Evolutionary conservation across 2,113 vertebrate genomes (phyloP).

Genomic region (Stegostoma tigrinum): DNA sequence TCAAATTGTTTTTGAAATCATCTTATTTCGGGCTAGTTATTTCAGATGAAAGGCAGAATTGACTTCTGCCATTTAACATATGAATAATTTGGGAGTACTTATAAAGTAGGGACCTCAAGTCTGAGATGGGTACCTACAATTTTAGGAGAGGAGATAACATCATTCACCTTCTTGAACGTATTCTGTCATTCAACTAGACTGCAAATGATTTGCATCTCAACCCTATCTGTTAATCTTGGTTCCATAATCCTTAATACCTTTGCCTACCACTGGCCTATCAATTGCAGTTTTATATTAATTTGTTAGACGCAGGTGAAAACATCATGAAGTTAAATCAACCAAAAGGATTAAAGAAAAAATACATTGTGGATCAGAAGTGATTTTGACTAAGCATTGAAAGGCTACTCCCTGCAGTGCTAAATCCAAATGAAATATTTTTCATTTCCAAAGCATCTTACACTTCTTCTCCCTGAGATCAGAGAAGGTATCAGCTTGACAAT

Average conservation of each 20-base stretch:
- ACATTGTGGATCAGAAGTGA: not conserved
- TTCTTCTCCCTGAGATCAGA: not conserved
- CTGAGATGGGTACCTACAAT: not conserved
- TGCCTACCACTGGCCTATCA: not conserved
- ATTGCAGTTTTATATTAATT: not conserved
- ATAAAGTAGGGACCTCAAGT: not conserved
- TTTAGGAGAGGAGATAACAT: not conserved
- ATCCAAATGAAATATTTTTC: not conserved
- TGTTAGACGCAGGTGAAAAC: not conserved
- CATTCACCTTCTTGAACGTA: not conserved
- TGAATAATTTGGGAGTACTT: not conserved
- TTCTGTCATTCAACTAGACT: not conserved
- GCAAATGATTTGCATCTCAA: not conserved
- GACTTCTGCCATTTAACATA: not conserved
- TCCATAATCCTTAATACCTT: not conserved
- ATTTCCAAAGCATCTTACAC: not conserved
- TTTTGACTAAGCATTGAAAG: not conserved
- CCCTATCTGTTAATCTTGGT: not conserved
- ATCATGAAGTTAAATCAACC: not conserved
- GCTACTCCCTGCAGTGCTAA: not conserved
- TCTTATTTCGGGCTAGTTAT: too few relatives aligned
- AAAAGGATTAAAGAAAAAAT: not conserved
- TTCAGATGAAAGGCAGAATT: not conserved
- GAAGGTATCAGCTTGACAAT: not conserved
- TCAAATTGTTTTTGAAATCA: not conserved